Evolutionary conservation across 2,113 vertebrate species (phyloP), one percentile per base, ranked within the genome.

Genomic region (Labeo rohita): DNA sequence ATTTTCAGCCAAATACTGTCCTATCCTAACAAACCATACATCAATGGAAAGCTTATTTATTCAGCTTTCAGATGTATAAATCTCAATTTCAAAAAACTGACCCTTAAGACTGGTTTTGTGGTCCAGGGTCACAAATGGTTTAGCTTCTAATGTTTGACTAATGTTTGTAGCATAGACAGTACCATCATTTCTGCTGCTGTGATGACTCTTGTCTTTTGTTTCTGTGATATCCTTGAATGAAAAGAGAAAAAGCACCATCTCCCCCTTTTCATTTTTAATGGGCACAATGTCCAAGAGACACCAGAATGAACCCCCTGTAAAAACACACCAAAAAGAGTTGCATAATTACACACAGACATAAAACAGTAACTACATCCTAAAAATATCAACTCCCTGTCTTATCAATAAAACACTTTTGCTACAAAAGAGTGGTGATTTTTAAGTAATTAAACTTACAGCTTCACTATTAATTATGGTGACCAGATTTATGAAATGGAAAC

Each of bases 141-240:
- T n/a, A 2, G 3, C 56, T 61, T 8, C 18, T 21, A 59, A n/a
- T n/a, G n/a, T n/a, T n/a, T n/a, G 2, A 76, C 6, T 21, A 49
- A 12, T n/a, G 36, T 9, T 66, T 45, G 28, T 39, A 16, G 76
- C 28, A n/a, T 45, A 12, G 15, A 70, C 9, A 88, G 90, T 92
- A 98, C 96, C 95, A 34, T 97, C 96, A 81, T 92, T 96, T 86
- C 90, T 95, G 84, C 92, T 94, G 36, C 80, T 90, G 2, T 76
- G 89, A 12, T 92, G 90, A 74, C 88, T 90, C 91, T 92, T 96
- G 47, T 95, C 94, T 2, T 94, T 89, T 47, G 91, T 95, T 87
- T 98, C 97, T 0, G 96, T 97, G 94, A 97, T 95, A 93, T 99
- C 97, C 91, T 99, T 99, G 93, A 99, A 99, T 74, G 98, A 99